Evolutionary conservation across 2,888 invertebrate species (phyloP), one percentile per base, ranked within the genome.

Genomic region (Glaucopsyche alexis): DNA sequence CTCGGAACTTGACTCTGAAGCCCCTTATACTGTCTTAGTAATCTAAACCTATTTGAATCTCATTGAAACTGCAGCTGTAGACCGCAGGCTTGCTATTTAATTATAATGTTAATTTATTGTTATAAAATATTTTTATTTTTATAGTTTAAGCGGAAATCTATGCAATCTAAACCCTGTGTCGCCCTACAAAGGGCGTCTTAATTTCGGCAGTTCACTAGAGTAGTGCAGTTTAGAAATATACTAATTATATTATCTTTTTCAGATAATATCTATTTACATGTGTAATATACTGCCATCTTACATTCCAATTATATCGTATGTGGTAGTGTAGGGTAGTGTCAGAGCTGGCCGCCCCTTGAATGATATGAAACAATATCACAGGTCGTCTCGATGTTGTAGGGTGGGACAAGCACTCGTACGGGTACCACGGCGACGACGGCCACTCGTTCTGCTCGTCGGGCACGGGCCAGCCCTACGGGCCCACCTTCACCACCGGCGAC

Each of bases 391-490:
- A 49, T 7, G 50, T 72, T 71, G 74, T 88, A 97, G 99, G 99
- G 72, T 99, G 99, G 99, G 99, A 99, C 91, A 98, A 98, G 85
- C 97, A 98, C 86, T 99, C 99, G 29, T 99, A 99, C 89, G 99
- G 99, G 50, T 99, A 99, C 94, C 99, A 99, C 91, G 99, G 99
- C 74, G 99, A 99, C 93, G 99, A 99, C 93, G 99, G 99, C 5
- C 98, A 99, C 92, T 99, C 99, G 78, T 99, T 99, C 93, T 98
- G 98, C 89, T 98, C 98, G 67, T 99, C 99, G 55, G 99, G 99
- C 79, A 98, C 98, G 52, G 99, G 99, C 0, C 98, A 98, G 89
- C 97, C 98, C 0, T 99, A 99, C 93, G 99, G 99, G 71, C 99
- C 99, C 40, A 99, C 99, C 50, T 99, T 99, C 91, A 99, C 99